phyloP scores from a whole-genome alignment of 64 coral and sea anemone genomes.

The Montipora efflorescens region DNA sequence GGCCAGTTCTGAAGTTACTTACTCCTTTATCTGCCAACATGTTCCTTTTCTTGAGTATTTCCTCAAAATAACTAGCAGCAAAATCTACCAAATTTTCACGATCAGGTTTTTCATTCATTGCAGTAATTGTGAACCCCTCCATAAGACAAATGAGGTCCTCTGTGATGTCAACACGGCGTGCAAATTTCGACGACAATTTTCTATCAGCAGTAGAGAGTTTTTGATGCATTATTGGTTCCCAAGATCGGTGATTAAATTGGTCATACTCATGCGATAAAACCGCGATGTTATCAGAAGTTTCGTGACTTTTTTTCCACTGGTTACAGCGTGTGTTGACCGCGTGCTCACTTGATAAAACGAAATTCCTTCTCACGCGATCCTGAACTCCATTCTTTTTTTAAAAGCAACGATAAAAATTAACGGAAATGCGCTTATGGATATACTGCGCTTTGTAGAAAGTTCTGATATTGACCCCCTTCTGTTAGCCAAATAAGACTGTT shows the following conservation, averaged over 20 bases:
- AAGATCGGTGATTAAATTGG: background rate
- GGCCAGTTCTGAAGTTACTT: slow-evolving; percentile 39
- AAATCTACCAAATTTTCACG: slow-evolving; percentile 37
- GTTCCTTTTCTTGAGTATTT: slow-evolving; percentile 50
- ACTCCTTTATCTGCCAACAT: slow-evolving; percentile 37
- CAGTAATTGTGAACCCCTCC: slow-evolving; percentile 43
- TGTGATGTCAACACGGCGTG: slow-evolving; percentile 14
- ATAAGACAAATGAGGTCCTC: slow-evolving; percentile 51
- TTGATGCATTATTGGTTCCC: slow-evolving; percentile 19
- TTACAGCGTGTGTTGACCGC: background rate
- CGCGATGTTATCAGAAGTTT: background rate
- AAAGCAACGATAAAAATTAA: background rate
- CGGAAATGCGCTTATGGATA: background rate
- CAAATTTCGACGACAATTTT: slow-evolving; percentile 22
- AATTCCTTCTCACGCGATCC: slow-evolving; percentile 18
- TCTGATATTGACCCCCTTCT: slow-evolving; percentile 16
- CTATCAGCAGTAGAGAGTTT: background rate
- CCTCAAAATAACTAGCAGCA: slow-evolving; percentile 55
- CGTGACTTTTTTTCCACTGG: background rate
- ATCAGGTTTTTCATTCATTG: slow-evolving; percentile 24
- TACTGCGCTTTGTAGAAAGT: background rate
- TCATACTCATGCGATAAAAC: background rate
- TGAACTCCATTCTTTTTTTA: background rate
- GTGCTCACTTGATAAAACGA: background rate
- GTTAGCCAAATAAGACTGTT: background rate